Evolutionary conservation across 2,888 invertebrate genomes (phyloP).

Genomic region (Theristus sp.): DNA sequence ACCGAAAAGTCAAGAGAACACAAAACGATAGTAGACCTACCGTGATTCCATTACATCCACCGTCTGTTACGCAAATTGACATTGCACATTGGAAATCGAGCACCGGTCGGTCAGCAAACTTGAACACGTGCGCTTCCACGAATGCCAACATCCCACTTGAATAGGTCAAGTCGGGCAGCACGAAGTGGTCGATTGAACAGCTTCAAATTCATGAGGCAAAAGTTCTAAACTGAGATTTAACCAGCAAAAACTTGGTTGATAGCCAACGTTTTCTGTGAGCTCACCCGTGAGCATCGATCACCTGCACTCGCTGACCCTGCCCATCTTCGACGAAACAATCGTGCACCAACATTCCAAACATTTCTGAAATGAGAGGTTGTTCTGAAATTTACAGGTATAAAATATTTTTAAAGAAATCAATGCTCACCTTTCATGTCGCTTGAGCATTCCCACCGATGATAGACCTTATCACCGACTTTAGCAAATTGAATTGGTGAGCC

Average conservation of each 20-base stretch:
- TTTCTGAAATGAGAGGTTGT: slow-evolving; percentile 8
- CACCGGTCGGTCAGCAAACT: slow-evolving; percentile 17
- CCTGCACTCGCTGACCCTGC: slow-evolving; percentile 14
- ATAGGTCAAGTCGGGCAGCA: slow-evolving; percentile 20
- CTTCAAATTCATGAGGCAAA: background rate
- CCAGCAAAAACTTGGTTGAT: no score
- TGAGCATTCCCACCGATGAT: slow-evolving; percentile 7
- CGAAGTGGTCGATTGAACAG: slow-evolving; percentile 11
- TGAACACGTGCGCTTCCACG: slow-evolving; percentile 20
- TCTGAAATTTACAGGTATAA: background rate
- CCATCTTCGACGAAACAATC: slow-evolving; percentile 23
- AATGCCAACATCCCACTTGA: slow-evolving; percentile 12
- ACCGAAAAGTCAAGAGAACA: no score
- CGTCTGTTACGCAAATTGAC: slow-evolving; percentile 17
- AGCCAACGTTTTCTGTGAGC: no score
- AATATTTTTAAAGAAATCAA: background rate
- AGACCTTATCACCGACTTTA: slow-evolving; percentile 8
- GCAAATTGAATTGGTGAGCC: slow-evolving; percentile 6
- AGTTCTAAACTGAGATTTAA: background rate
- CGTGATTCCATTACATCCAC: slow-evolving; percentile 14
- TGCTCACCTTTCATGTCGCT: background rate
- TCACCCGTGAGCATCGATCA: slow-evolving; percentile 19
- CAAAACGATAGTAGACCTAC: background rate
- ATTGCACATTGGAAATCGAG: slow-evolving; percentile 21
- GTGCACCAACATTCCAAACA: slow-evolving; percentile 18